Base-by-base conservation (phyloP, 2,113 vertebrate species). In the Periophthalmodon schlosseri region DNA sequence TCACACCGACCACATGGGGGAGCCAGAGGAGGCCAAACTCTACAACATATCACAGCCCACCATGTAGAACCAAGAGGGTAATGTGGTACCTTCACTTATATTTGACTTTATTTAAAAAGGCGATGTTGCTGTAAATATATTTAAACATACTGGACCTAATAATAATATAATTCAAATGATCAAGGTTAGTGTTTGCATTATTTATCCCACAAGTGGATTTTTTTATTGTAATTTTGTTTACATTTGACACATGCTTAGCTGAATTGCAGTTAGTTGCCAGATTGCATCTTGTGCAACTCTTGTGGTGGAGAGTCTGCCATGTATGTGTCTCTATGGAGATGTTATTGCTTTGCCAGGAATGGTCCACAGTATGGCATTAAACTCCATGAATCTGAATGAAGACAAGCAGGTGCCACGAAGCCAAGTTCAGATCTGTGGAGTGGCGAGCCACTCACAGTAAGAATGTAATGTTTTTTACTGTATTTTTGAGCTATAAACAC, bases 41-140 rank as follows among this genome's bases (percentile, higher is more conserved):
- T 92, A 94, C 82, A 91, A 96, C 87, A 96, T 95, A 95, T 88
- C 96, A 91, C 95, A 96, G 74, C 95, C 94, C 57, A 92, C 90
- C 86, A 96, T 93, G 64, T 96, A 95, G 96, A 96, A 94, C 82
- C 94, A 90, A 79, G 95, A 98, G 90, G 95, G 98, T 98, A 91
- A 97, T 96, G 87, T 33, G 8, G 0, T 18, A 21, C 0, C 20
- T 44, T 16, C 15, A n/a, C 16, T n/a, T 65, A 14, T 34, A 44
- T 44, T 10, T 9, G 8, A 44, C 39, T 44, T 9, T 44, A 44
- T 44, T 44, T 10, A 44, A 10, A 44, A 10, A 44, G 39, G 8
- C 5, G 8, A 5, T 39, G 36, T 39, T 39, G 39, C 39, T 44
- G 39, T 44, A 44, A 9, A 44, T 44, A 44, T 44, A 44, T 44